phyloP scores from a whole-genome alignment of 2,888 invertebrate genomes.

The Hanleya hanleyi region DNA sequence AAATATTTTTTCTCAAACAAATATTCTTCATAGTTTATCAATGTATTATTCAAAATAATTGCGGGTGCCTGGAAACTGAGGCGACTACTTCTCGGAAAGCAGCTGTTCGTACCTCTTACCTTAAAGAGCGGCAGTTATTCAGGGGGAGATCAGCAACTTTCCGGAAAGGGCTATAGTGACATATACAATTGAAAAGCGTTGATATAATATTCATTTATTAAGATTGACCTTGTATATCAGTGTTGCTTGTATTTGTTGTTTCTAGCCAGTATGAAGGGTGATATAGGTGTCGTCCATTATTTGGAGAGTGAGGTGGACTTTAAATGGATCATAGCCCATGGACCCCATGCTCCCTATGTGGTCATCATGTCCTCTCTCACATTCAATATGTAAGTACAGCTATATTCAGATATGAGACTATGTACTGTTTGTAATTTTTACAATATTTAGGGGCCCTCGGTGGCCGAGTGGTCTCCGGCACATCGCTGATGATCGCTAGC shows the following conservation, averaged over 20 bases:
- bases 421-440: no score
- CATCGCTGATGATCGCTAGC: no score
- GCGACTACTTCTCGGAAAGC: not conserved
- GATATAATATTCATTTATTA: not conserved
- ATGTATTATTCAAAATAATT: no score
- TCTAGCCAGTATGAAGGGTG: constrained; percentile 84
- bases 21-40: not conserved
- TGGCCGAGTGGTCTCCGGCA: no score
- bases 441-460: no score
- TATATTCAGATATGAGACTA: no score
- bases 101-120: not conserved
- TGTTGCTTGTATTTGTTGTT: constrained; percentile 38
- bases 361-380: constrained; percentile 75
- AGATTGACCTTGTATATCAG: not conserved
- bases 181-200: not conserved
- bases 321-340: constrained; percentile 81
- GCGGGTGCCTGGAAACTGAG: not conserved
- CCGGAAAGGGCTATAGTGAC: not conserved
- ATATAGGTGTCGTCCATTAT: constrained; percentile 88
- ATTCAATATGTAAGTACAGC: constrained; percentile 54
- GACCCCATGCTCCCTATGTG: constrained; percentile 87
- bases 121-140: no score
- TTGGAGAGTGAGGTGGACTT: constrained; percentile 81
- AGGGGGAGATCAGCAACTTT: no score
- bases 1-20: no score